Conservation (phyloP, 2,113 vertebrate species). For the Craseonycteris thonglongyai region DNA sequence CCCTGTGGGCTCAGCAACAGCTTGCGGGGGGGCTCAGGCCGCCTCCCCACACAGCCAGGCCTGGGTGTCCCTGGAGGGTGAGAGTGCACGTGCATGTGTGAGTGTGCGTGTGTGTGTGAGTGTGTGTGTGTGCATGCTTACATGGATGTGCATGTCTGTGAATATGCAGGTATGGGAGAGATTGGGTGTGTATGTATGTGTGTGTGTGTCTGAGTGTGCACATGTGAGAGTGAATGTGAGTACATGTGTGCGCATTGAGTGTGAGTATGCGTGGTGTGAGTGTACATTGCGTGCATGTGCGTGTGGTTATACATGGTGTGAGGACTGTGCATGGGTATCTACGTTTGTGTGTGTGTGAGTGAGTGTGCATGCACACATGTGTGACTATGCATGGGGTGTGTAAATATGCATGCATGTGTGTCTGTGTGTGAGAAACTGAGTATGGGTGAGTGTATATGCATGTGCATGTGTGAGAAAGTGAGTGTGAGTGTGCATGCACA, state of each 20-base stretch:
- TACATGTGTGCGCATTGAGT: too few relatives aligned
- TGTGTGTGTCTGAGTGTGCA: too few relatives aligned
- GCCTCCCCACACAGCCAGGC: not conserved
- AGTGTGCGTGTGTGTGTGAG: not conserved
- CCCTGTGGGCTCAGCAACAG: not conserved
- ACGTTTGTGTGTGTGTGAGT: not conserved
- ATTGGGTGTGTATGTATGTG: too few relatives aligned
- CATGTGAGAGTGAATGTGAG: too few relatives aligned
- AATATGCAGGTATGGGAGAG: too few relatives aligned
- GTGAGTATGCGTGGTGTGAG: too few relatives aligned
- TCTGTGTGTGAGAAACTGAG: not conserved
- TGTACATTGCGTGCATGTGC: too few relatives aligned
- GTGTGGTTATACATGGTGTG: too few relatives aligned
- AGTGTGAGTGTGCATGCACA: not conserved
- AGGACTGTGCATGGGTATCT: too few relatives aligned
- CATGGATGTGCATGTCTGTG: accelerated
- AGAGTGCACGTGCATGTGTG: not conserved
- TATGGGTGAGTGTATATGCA: too few relatives aligned
- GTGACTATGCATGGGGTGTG: too few relatives aligned
- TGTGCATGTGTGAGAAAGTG: not conserved
- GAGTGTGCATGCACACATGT: not conserved
- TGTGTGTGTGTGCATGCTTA: not conserved
- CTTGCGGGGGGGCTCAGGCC: not conserved
- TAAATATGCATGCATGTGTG: not conserved
- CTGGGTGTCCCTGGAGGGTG: not conserved